Evolutionary conservation across 2,888 invertebrate genomes (phyloP).

Genomic region (Flexamia atlantica): DNA sequence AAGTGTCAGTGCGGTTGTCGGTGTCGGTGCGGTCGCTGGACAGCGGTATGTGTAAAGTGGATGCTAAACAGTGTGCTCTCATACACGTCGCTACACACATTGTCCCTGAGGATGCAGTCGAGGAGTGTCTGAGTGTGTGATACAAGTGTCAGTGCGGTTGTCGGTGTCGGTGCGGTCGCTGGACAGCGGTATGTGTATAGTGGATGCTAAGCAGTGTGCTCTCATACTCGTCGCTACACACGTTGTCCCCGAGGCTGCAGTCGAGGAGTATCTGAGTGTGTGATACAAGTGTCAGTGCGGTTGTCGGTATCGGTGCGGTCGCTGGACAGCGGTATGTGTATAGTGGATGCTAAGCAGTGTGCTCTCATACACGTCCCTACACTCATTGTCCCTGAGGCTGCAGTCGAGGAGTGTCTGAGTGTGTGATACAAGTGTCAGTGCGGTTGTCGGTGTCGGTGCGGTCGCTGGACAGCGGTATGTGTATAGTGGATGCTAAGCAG

Average conservation of each 20-base stretch:
- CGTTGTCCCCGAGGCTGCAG: not conserved
- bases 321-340: not conserved
- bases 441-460: not conserved
- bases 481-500: not conserved
- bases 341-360: not conserved
- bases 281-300: not conserved
- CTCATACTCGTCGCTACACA: not conserved
- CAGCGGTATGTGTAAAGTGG: not conserved
- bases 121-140: not conserved
- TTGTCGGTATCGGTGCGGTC: not conserved
- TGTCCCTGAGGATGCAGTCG: not conserved
- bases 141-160: not conserved
- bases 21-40: not conserved
- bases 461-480: not conserved
- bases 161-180: not conserved
- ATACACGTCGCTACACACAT: not conserved
- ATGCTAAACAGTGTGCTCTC: not conserved
- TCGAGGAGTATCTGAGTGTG: not conserved
- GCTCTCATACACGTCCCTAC: not conserved
- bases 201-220: not conserved
- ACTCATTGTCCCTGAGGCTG: not conserved
- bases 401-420: not conserved
- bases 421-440: not conserved
- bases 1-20: not conserved
- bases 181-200: slow-evolving; percentile 9